Evolutionary conservation across 2,888 invertebrate genomes (phyloP), one percentile per base, ranked within the genome.

Genomic region (Ischnura elegans): DNA sequence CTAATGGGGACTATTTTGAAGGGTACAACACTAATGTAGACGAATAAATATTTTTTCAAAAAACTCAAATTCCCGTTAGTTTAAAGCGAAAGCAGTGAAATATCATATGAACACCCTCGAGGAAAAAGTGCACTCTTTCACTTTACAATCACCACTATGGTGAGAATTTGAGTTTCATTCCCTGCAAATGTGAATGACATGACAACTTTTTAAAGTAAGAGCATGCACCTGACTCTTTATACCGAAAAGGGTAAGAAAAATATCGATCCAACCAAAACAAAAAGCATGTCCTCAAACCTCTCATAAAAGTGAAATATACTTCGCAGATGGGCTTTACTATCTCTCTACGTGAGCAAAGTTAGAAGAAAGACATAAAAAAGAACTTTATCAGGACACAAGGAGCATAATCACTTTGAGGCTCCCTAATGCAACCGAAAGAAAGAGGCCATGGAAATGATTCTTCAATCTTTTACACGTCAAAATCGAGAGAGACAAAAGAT

Each of bases 401-500:
- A n/a, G 6, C 66, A 29, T 36, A 76, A 76, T 61, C 61, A 61
- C n/a, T 36, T 76, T 76, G 76, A 36, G 36, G 25, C 10, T 0
- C 76, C 29, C n/a, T n/a, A 29, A 76, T 76, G 29, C 13, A 5
- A 76, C 10, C 1, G 36, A 76, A 36, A 36, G 36, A 10, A 16
- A 13, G 16, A 76, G 36, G 10, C 4, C 3, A 13, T 36, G 10
- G 76, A 36, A 36, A 61, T 1, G 61, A 0, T 25, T 25, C 25
- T 61, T n/a, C n/a, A n/a, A n/a, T 61, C n/a, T 21, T 61, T 61
- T 61, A 61, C 61, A 8, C n/a, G 5, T 61, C 61, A n/a, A n/a
- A 61, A n/a, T 61, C n/a, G 61, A 61, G 76, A 76, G 36, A 76
- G 76, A 76, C 76, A 36, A 76, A 76, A 76, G 5, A 76, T 36